These are phyloP conservation scores for Drosophila prosaltans DNA, from an alignment of 1,140 invertebrate genomes.

Conservation along the genomic window DNA sequence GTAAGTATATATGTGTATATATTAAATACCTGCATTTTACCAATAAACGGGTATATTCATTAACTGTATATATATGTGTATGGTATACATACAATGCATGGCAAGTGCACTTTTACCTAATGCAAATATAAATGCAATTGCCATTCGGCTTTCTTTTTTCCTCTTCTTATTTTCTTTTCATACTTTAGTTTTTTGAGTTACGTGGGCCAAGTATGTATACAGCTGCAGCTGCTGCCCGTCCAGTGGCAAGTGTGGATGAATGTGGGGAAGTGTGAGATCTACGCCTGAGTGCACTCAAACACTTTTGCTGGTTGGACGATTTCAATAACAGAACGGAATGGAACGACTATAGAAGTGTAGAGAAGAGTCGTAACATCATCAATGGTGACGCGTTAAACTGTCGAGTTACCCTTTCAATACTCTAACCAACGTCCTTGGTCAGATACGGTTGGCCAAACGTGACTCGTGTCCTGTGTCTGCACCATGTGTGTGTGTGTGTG, in stretches of 20 bases:
- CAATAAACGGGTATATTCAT: slow-evolving; percentile 22
- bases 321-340: slow-evolving; percentile 67
- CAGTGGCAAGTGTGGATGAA: slow-evolving; percentile 5
- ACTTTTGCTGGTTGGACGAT: slow-evolving; percentile 70
- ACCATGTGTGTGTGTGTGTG: slow-evolving; percentile 32
- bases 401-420: slow-evolving; percentile 44
- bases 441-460: slow-evolving; percentile 67
- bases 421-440: slow-evolving; percentile 55
- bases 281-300: slow-evolving; percentile 72
- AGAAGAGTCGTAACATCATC: background rate
- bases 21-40: slow-evolving; percentile 40
- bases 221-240: slow-evolving; percentile 25
- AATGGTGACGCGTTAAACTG: slow-evolving; percentile 19
- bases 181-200: slow-evolving; percentile 35
- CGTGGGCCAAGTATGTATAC: slow-evolving; percentile 24
- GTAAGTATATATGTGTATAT: background rate
- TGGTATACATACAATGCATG: background rate
- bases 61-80: slow-evolving; percentile 27
- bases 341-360: background rate
- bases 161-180: background rate
- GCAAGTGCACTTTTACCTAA: slow-evolving; percentile 33
- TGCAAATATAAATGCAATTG: slow-evolving; percentile 49
- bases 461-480: slow-evolving; percentile 34
- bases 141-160: slow-evolving; percentile 16
- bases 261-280: slow-evolving; percentile 37